phyloP scores from a whole-genome alignment of 2,888 invertebrate species.

The Ormyrus rosae region DNA sequence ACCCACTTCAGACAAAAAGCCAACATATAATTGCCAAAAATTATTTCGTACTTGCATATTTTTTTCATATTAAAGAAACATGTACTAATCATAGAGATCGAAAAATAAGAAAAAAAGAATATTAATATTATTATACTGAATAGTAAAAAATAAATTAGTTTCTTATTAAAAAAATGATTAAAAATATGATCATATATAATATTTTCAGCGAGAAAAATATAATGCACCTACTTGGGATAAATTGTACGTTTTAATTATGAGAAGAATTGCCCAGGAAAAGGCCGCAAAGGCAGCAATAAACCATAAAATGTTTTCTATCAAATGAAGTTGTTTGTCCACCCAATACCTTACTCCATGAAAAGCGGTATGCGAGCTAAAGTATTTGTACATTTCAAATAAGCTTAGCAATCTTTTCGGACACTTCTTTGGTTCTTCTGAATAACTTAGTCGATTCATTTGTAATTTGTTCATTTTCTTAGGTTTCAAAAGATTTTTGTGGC shows the following conservation, averaged over 20 bases:
- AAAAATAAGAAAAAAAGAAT: no score
- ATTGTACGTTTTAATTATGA: slow-evolving; percentile 10
- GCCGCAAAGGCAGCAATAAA: slow-evolving; percentile 58
- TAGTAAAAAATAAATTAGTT: no score
- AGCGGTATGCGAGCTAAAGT: slow-evolving; percentile 33
- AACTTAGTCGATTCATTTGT: neutral
- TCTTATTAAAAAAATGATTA: no score
- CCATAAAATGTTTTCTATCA: slow-evolving; percentile 61
- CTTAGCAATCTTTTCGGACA: slow-evolving; percentile 2
- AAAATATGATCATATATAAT: no score
- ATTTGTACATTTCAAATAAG: slow-evolving; percentile 7
- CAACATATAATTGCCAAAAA: no score
- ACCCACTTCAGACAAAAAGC: no score
- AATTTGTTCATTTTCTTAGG: neutral
- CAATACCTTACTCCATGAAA: slow-evolving; percentile 56
- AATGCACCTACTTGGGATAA: slow-evolving; percentile 21
- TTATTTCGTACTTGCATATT: no score
- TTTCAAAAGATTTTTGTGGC: neutral
- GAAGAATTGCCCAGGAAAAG: neutral
- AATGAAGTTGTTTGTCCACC: slow-evolving; percentile 45
- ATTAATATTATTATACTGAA: no score
- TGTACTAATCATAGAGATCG: no score
- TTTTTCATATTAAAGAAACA: no score
- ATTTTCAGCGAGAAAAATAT: no score
- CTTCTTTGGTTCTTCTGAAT: neutral